Conservation (phyloP, 2,113 vertebrate species). For the Arizona elegans region DNA sequence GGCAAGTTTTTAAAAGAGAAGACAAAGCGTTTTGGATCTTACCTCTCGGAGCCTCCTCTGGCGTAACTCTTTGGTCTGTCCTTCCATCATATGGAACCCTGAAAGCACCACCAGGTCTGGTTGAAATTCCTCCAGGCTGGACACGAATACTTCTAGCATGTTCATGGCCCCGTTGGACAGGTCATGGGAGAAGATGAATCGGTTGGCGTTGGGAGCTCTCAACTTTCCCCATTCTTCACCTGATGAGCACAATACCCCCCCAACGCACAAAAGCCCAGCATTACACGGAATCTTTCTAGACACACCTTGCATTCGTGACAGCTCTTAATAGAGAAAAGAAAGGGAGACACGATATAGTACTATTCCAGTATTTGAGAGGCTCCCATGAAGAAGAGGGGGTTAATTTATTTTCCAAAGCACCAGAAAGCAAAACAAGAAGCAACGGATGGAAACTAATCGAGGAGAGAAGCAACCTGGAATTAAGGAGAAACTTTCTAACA, state of each 20-base stretch:
- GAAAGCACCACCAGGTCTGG: conserved; percentile 94
- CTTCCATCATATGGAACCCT: conserved; percentile 99
- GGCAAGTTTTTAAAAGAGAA: neutral
- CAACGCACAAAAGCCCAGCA: neutral
- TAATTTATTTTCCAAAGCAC: no score
- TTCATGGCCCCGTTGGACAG: conserved; percentile 90
- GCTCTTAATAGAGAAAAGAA: neutral
- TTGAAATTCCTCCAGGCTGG: conserved; percentile 91
- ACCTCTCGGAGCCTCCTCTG: conserved; percentile 87
- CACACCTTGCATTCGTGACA: neutral
- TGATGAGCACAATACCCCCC: conserved; percentile 42
- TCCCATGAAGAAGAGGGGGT: no score
- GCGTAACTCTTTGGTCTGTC: conserved; percentile 81
- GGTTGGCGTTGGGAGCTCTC: conserved; percentile 87
- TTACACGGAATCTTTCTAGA: neutral
- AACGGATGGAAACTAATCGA: no score
- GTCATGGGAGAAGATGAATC: conserved; percentile 98
- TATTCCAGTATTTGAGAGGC: no score
- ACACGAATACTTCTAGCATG: conserved; percentile 86
- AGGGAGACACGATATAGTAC: no score
- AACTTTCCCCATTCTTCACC: conserved; percentile 86
- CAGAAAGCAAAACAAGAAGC: no score
- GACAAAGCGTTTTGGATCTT: neutral
- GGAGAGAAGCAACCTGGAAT: no score
- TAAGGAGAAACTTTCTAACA: no score